phyloP scores from a whole-genome alignment of 2,888 invertebrate species.

The Andrena marginata region DNA sequence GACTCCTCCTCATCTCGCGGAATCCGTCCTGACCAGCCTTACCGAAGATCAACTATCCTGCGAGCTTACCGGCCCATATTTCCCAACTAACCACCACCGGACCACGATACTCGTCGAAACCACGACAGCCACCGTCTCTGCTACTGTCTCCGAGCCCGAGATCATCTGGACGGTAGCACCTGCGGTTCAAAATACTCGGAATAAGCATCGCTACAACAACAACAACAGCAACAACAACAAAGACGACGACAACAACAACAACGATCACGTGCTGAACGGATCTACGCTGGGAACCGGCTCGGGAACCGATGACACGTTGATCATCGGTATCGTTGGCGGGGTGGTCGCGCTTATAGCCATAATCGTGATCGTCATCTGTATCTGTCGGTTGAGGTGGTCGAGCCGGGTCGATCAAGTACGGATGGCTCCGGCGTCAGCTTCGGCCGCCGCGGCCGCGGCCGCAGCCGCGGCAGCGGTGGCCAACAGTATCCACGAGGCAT shows the following conservation, averaged over 20 bases:
- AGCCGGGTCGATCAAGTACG: constrained; percentile 81
- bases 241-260: background rate
- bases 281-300: constrained; percentile 87
- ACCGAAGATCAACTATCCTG: constrained; percentile 94
- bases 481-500: constrained; percentile 80
- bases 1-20: constrained; percentile 90
- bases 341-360: constrained; percentile 96
- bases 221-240: constrained; percentile 37
- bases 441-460: constrained; percentile 45
- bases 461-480: constrained; percentile 73
- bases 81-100: background rate
- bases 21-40: constrained; percentile 90
- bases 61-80: constrained; percentile 87
- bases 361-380: constrained; percentile 94
- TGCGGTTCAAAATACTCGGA: constrained; percentile 87
- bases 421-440: constrained; percentile 55
- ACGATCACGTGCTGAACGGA: constrained; percentile 87
- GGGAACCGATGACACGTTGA: constrained; percentile 95
- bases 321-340: constrained; percentile 97
- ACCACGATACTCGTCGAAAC: background rate
- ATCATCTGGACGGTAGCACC: constrained; percentile 96
- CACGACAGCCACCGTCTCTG: constrained; percentile 68
- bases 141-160: constrained; percentile 90
- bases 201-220: constrained; percentile 85
- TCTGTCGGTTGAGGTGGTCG: constrained; percentile 91